phyloP scores from a whole-genome alignment of 1,140 invertebrate species.

The Lepidurus apus region DNA sequence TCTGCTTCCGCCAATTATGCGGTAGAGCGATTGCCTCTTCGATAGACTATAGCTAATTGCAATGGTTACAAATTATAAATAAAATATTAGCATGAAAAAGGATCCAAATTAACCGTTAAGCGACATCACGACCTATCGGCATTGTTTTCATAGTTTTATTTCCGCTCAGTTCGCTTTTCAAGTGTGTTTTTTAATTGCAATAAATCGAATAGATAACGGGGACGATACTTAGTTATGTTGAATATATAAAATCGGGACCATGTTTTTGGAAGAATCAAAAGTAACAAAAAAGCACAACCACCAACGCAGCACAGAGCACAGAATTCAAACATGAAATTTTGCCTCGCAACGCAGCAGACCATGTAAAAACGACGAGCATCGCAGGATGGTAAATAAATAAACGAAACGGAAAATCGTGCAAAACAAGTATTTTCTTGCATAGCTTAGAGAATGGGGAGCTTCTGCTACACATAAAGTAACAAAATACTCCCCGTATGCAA shows the following conservation, averaged over 20 bases:
- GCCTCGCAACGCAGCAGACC: neutral
- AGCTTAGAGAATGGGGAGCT: slow-evolving; percentile 9
- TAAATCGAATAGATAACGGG: slow-evolving; percentile 19
- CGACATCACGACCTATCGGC: too few species aligned
- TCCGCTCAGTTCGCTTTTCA: neutral
- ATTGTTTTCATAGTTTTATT: neutral
- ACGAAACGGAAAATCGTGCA: neutral
- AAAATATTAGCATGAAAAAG: too few species aligned
- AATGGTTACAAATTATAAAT: too few species aligned
- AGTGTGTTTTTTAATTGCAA: neutral
- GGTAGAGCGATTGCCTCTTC: too few species aligned
- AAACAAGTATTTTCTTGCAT: neutral
- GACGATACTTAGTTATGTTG: slow-evolving; percentile 5
- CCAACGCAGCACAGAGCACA: slow-evolving; percentile 14
- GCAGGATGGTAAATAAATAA: slow-evolving; percentile 5
- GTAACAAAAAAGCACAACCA: slow-evolving; percentile 21
- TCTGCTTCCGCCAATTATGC: too few species aligned
- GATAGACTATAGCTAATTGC: too few species aligned
- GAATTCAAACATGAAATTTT: neutral
- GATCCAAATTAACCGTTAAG: too few species aligned
- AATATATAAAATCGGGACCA: slow-evolving; percentile 2
- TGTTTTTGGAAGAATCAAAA: neutral
- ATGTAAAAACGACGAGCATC: slow-evolving; percentile 15
- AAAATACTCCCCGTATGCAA: neutral
- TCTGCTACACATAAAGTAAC: slow-evolving; percentile 2